Evolutionary conservation across 2,113 vertebrate species (phyloP).

Genomic region (Nyctereutes procyonoides): DNA sequence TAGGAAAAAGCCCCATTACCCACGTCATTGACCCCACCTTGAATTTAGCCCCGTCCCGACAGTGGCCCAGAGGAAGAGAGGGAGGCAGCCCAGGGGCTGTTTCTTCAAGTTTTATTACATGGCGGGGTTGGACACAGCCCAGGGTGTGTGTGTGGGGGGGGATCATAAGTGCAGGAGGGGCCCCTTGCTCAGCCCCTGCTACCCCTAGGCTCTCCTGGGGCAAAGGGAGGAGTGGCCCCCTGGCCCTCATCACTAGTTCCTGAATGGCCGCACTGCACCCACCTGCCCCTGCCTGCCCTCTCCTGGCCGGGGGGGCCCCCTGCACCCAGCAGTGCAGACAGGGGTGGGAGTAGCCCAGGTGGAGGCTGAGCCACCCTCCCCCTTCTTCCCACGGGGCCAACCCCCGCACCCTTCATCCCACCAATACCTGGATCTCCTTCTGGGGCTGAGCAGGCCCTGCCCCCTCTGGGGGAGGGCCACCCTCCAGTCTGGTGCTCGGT

Average conservation of each 20-base stretch:
- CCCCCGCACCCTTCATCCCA: neutral
- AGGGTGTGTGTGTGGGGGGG: neutral
- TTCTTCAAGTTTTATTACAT: conserved; percentile 81
- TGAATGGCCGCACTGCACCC: neutral
- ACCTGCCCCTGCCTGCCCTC: neutral
- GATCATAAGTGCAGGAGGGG: neutral
- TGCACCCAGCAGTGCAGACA: neutral
- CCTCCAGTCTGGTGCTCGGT: neutral
- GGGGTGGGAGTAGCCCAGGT: neutral
- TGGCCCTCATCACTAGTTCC: neutral
- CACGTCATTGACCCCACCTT: neutral
- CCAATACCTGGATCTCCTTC: neutral
- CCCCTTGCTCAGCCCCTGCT: neutral
- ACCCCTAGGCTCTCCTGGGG: neutral
- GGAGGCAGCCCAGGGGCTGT: conserved; percentile 51
- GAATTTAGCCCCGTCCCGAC: neutral
- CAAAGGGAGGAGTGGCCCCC: neutral
- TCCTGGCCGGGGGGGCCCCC: neutral
- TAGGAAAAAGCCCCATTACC: neutral
- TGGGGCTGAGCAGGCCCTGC: neutral
- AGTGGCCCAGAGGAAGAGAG: conserved; percentile 67
- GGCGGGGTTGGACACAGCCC: conserved; percentile 50
- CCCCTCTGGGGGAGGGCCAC: neutral
- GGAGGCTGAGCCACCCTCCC: neutral
- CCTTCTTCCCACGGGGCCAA: neutral